phyloP scores from a whole-genome alignment of 1,140 invertebrate species.

The Pomacea maculata region DNA sequence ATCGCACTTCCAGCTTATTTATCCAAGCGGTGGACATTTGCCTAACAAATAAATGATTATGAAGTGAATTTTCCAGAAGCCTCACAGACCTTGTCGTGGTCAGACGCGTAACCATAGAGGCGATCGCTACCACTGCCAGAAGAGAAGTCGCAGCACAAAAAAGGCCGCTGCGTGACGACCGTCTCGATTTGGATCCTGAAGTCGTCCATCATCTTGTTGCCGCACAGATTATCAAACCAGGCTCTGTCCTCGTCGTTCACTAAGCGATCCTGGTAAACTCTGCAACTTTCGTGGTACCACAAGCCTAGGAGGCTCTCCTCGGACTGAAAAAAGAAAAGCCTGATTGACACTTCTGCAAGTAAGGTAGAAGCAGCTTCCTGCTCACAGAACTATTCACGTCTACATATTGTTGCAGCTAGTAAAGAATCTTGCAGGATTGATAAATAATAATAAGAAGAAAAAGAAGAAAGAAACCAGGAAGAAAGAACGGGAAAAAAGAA shows the following conservation, averaged over 20 bases:
- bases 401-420: no score
- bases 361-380: no score
- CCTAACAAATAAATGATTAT: background rate
- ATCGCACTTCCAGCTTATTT: background rate
- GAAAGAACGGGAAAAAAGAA: no score
- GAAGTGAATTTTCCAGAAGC: background rate
- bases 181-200: constrained; percentile 58
- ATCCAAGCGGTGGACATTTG: background rate
- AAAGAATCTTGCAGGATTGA: no score
- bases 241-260: constrained; percentile 65
- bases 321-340: no score
- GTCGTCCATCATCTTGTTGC: constrained; percentile 58
- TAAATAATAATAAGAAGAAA: no score
- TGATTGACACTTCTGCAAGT: no score
- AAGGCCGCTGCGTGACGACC: constrained; percentile 54
- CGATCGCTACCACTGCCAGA: constrained; percentile 41
- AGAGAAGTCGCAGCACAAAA: constrained; percentile 67
- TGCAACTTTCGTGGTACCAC: constrained; percentile 66
- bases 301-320: constrained; percentile 53
- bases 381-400: no score
- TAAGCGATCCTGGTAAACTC: constrained; percentile 67
- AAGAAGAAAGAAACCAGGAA: background rate
- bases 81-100: constrained; percentile 54
- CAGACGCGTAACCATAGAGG: constrained; percentile 59
- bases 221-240: constrained; percentile 61